phyloP scores from a whole-genome alignment of 2,797 vertebrate species.

The Schizopygopsis malacanthus region DNA sequence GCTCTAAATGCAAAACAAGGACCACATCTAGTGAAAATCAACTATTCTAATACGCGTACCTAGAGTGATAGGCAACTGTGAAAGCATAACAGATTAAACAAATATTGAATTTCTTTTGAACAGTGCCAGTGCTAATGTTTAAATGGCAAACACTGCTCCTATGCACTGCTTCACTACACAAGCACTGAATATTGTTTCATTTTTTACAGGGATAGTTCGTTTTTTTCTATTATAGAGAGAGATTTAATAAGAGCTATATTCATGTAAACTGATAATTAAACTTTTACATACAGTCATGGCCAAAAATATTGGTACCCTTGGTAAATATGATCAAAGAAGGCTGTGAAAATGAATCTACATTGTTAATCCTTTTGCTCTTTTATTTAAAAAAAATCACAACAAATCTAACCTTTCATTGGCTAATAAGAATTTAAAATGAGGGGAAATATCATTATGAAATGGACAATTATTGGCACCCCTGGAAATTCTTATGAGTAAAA shows the following conservation, averaged over 20 bases:
- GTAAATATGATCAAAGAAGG: no score
- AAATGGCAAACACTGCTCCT: constrained; percentile 17
- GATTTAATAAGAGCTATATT: neutral
- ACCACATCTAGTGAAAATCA: constrained; percentile 17
- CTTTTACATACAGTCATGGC: neutral
- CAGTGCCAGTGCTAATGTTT: constrained; percentile 32
- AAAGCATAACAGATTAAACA: constrained; percentile 39
- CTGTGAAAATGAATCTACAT: no score
- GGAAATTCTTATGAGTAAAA: no score
- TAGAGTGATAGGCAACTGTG: constrained; percentile 19
- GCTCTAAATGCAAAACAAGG: neutral
- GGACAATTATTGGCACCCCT: no score
- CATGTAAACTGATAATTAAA: neutral
- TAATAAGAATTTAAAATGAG: no score
- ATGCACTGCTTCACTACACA: constrained; percentile 11
- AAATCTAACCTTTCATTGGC: no score
- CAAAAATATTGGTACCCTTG: no score
- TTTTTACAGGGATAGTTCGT: neutral
- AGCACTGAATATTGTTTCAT: constrained; percentile 4
- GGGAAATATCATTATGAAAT: no score
- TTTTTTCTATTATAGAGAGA: neutral
- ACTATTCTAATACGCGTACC: constrained; percentile 2
- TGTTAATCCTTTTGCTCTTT: no score
- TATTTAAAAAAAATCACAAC: no score
- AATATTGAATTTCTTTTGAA: constrained; percentile 28